Evolutionary conservation across 2,113 vertebrate species (phyloP).

Genomic region (Mellivora capensis): DNA sequence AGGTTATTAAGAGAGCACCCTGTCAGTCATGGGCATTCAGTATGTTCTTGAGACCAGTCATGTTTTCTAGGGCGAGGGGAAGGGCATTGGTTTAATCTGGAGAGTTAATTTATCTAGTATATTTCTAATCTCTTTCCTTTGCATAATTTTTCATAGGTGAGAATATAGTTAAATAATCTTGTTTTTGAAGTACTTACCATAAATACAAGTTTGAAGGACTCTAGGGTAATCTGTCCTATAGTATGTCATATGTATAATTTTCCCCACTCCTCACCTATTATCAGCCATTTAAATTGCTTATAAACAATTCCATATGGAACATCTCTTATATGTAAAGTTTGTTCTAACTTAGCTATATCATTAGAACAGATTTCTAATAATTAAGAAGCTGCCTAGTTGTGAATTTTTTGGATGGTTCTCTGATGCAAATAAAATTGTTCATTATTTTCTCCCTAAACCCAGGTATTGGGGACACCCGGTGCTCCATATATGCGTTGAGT

Average conservation of each 20-base stretch:
- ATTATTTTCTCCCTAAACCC: neutral
- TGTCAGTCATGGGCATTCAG: neutral
- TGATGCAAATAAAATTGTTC: neutral
- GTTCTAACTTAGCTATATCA: neutral
- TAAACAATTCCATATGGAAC: neutral
- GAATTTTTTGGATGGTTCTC: neutral
- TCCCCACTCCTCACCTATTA: neutral
- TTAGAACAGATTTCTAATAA: conserved; percentile 24
- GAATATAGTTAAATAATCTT: neutral
- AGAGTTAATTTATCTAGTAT: neutral
- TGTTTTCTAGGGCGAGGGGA: neutral
- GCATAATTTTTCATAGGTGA: neutral
- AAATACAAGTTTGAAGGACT: neutral
- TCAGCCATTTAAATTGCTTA: neutral
- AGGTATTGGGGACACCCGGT: neutral
- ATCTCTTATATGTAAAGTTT: neutral
- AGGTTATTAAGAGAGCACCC: neutral
- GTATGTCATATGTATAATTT: neutral
- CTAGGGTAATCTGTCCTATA: neutral
- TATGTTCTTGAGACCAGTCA: neutral
- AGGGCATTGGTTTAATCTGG: neutral
- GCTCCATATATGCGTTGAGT: neutral
- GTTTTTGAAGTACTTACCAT: neutral
- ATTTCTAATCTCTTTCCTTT: neutral
- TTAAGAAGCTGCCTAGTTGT: neutral